Base-by-base conservation (phyloP, 2,113 vertebrate species). In the Taurulus bubalis region DNA sequence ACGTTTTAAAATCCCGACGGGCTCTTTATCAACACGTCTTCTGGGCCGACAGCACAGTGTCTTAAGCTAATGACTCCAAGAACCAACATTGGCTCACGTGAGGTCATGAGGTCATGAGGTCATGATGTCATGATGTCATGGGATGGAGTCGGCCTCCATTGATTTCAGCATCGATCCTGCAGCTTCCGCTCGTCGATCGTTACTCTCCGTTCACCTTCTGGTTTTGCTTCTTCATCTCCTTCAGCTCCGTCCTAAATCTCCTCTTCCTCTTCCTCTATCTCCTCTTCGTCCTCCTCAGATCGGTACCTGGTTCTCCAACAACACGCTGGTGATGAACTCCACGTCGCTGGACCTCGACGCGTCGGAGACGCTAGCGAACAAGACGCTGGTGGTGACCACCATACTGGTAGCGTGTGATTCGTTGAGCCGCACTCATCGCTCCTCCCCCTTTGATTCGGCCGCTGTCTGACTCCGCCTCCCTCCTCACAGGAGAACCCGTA, bases 271-370 rank as follows among this genome's bases (percentile, higher is more conserved):
- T 9, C 34, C 34, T 34, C 34, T 34, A 4, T 1, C 34, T 38
- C 36, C 36, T 38, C 36, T 9, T 38, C 36, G 67, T 49, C 49
- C 36, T 42, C 51, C n/a, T 73, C 26, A 98, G 96, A 96, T 98
- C 2, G 97, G 97, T 9, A 90, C 95, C 67, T 98, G 97, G 97
- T 96, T 94, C 91, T 98, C 97, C 24, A 97, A 97, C 91, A 95
- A 96, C 87, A 97, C 97, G 0, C 75, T 98, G 87, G 95, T 94
- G 28, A 97, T 98, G 97, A 96, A 98, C 10, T 94, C 96, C 68
- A 96, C 96, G 11, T 96, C 96, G 4, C 87, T 97, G 92, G 96
- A 97, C 83, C 95, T 97, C 82, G 97, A 96, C 42, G 90, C 94
- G 3, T 96, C 97, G 0, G 96, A 97, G 87, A 97, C 95, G 0